Evolutionary conservation across 2,113 vertebrate species (phyloP), one percentile per base, ranked within the genome.

Genomic region (Panthera uncia): DNA sequence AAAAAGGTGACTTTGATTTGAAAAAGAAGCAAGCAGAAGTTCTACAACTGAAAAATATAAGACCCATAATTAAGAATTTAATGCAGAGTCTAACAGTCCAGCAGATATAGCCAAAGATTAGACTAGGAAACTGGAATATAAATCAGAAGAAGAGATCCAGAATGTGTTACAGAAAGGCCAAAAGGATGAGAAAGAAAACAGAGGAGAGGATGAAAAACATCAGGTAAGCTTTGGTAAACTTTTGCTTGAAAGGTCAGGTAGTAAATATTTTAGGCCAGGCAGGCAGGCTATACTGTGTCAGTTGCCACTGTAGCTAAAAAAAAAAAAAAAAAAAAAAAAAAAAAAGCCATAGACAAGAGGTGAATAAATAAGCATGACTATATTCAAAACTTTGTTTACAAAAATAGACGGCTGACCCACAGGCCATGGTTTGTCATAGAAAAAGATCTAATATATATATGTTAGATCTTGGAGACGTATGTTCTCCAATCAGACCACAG

Each of bases 311-410:
- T 9, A 71, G 25, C 31, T 79, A 65, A 41, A 9, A 19, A 66
- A 78, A 83, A 65, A 41, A 9, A 45, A 45, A n/a, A 36, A 88
- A 63, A 52, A 65, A 16, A 68, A 33, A 33, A n/a, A 85, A 80
- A 68, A 91, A n/a, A 55, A 41, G 21, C 29, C 31, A 41, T 15
- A 27, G 16, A 18, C 55, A 74, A 63, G 2, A 87, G 41, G 19
- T 45, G 78, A 71, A 45, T 36, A 63, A 78, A 89, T 78, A 78
- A 78, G 55, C 21, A n/a, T 52, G 41, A 45, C 25, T 66, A 48
- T 80, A 66, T 68, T 73, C 78, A 89, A 79, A 84, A 79, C 12
- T 69, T 85, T n/a, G 63, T 55, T 92, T 94, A 92, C 45, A 79
- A 89, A 96, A 89, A 57, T 48, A 96, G 29, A 55, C 36, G 29